Evolutionary conservation across 2,113 vertebrate genomes (phyloP).

Genomic region (Tragelaphus strepsiceros): DNA sequence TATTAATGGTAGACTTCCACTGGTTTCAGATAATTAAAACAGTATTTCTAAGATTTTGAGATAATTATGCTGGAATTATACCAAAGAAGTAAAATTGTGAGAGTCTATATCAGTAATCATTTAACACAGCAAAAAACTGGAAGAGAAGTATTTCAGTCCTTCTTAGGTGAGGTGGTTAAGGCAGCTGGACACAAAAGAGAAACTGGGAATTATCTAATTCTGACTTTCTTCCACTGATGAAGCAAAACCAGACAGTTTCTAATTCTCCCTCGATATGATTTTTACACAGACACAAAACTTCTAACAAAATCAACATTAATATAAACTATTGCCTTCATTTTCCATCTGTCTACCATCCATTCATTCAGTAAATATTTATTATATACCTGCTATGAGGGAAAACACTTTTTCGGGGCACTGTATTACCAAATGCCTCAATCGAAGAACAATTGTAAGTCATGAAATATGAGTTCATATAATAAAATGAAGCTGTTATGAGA

Average conservation of each 20-base stretch:
- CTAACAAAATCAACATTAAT: slow-evolving; percentile 13
- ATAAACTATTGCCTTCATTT: not conserved
- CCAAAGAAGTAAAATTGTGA: not conserved
- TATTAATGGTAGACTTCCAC: not conserved
- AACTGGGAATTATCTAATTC: not conserved
- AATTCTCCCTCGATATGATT: slow-evolving; percentile 18
- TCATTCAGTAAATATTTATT: slow-evolving; percentile 35
- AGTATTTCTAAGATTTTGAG: not conserved
- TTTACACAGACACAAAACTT: not conserved
- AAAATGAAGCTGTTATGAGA: slow-evolving; percentile 24
- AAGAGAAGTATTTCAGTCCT: slow-evolving; percentile 34
- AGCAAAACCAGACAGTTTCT: slow-evolving; percentile 1
- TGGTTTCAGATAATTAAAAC: slow-evolving; percentile 37
- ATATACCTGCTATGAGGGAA: not conserved
- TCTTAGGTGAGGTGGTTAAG: not conserved
- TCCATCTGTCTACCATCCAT: not conserved
- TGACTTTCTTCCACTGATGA: not conserved
- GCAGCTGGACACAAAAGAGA: not conserved
- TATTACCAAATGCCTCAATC: not conserved
- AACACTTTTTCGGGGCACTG: not conserved
- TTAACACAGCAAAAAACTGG: not conserved
- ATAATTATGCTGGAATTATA: not conserved
- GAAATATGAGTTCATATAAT: not conserved
- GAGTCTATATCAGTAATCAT: not conserved
- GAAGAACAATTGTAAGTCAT: not conserved